Evolutionary conservation across 2,888 invertebrate genomes (phyloP), one percentile per base, ranked within the genome.

Genomic region (Rosalia funebris): DNA sequence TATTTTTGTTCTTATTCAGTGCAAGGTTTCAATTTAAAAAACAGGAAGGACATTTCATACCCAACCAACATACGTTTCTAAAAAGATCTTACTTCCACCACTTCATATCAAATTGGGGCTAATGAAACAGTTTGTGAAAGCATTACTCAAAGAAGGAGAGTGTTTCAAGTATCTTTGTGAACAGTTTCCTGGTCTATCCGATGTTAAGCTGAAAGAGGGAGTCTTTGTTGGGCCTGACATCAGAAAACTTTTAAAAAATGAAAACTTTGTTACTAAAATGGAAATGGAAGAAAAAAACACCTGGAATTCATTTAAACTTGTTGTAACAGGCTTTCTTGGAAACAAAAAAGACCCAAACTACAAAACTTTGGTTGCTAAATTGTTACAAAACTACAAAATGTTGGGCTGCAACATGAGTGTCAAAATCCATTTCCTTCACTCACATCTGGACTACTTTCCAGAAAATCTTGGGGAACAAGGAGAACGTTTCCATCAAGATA

Each of bases 181-280:
- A n/a, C n/a, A n/a, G n/a, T n/a, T n/a, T n/a, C n/a, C n/a, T n/a
- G n/a, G n/a, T n/a, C n/a, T n/a, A n/a, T n/a, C n/a, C n/a, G n/a
- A n/a, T n/a, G n/a, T n/a, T n/a, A n/a, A 53, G 39, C 17, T 39
- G 1, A 52, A 52, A 39, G 39, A 53, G 19, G 20, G 37, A n/a
- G 37, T 52, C 11, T 39, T 11, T 10, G 10, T 52, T 25, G 25
- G 25, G 10, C 12, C 14, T 4, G 25, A 46, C 19, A 31, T 25
- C 3, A 11, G 46, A 12, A 4, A 46, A 25, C 31, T 46, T 2
- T 31, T 46, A 25, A 31, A 31, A 46, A 31, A 46, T 12, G 12
- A 46, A 31, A 12, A 46, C 25, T 20, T 11, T 10, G 31, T 1
- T 4, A 4, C 4, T 31, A 31, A 11, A 46, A 11, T 2, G 1